phyloP scores from a whole-genome alignment of 2,113 vertebrate genomes.

The Boleophthalmus pectinirostris region DNA sequence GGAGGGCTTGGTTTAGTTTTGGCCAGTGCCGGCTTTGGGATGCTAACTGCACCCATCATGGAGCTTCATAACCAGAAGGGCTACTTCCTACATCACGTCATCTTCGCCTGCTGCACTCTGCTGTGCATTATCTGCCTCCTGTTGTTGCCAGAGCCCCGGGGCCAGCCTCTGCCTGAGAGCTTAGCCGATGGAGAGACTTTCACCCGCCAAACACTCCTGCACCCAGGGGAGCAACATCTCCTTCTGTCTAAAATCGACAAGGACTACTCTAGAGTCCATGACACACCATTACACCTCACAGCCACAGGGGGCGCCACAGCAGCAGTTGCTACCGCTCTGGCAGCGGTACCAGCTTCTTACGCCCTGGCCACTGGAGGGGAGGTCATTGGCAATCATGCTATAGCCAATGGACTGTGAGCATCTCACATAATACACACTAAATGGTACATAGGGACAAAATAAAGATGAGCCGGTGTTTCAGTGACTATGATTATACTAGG shows the following conservation, averaged over 20 bases:
- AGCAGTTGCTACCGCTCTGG: conserved; percentile 73
- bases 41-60: conserved; percentile 95
- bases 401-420: conserved; percentile 86
- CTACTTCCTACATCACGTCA: conserved; percentile 97
- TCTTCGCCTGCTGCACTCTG: conserved; percentile 97
- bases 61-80: conserved; percentile 99
- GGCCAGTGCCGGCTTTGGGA: conserved; percentile 94
- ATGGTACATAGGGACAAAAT: conserved; percentile 12
- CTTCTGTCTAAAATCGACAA: conserved; percentile 90
- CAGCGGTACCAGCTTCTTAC: conserved; percentile 69
- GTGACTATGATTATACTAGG: conserved; percentile 59
- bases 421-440: conserved; percentile 46
- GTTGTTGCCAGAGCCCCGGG: conserved; percentile 90
- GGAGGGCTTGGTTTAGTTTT: conserved; percentile 92
- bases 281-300: conserved; percentile 76
- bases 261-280: conserved; percentile 93
- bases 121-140: conserved; percentile 99
- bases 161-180: conserved; percentile 91
- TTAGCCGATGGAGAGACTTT: conserved; percentile 91
- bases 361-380: conserved; percentile 69
- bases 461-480: conserved; percentile 41
- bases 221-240: conserved; percentile 90
- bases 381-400: conserved; percentile 79
- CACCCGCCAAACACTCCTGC: conserved; percentile 88
- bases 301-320: conserved; percentile 69